Base-by-base conservation (phyloP, 1,140 invertebrate genomes). In the Saccostrea cuccullata region DNA sequence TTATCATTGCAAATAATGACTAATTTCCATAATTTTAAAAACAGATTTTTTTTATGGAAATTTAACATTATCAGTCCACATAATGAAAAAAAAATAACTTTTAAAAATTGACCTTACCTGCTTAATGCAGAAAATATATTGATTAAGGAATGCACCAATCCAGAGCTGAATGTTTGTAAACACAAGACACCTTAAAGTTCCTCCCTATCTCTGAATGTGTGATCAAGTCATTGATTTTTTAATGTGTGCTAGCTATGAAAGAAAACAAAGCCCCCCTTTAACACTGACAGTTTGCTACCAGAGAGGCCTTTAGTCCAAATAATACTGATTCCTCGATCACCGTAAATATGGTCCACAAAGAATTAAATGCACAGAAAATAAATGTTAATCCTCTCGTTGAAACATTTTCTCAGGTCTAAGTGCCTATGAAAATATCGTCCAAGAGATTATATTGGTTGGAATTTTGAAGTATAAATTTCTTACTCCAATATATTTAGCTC, bases 201-300 rank as follows among this genome's bases (percentile, higher is more conserved):
- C 30, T 26, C 30, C 70, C 36, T 77, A 77, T 77, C 70, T 77
- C 11, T 30, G 70, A 77, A 30, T 13, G 70, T 77, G 70, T 26
- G 70, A 77, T 77, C 70, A 77, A 77, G 15, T 36, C 70, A 77
- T 77, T 15, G 70, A 77, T 77, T 77, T 77, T 73, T 77, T 73
- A 11, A 13, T 30, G n/a, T 30, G 15, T 17, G 12, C 26, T 23
- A 26, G 67, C 67, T 77, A 30, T 77, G 11, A 77, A 77, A 26
- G 70, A 26, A 77, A 77, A 77, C 70, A 77, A 30, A 77, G 26
- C 26, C 30, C 13, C 30, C 26, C 30, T 17, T 20, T 20, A 64
- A 64, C n/a, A n/a, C 58, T 20, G 58, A 17, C 17, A 64, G 58
- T 64, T 64, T 20, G n/a, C 58, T n/a, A n/a, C 17, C 58, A 64